Conservation (phyloP, 2,888 invertebrate species). For the Tinea trinotella region DNA sequence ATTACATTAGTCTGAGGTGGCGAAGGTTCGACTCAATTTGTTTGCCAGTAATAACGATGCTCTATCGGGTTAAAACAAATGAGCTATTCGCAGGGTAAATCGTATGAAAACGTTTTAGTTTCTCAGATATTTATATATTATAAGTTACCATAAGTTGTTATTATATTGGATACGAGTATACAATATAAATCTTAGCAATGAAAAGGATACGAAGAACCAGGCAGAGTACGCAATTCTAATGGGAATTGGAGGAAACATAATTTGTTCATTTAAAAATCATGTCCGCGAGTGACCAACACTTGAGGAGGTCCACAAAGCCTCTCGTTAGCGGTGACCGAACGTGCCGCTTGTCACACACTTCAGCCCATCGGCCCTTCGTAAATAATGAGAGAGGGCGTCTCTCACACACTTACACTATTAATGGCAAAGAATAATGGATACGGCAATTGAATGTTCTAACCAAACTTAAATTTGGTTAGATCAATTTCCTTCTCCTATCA, state of each 20-base stretch:
- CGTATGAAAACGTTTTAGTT: conserved; percentile 54
- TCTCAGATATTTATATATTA: background rate
- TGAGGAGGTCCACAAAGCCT: conserved; percentile 68
- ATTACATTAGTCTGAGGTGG: conserved; percentile 74
- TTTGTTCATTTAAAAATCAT: conserved; percentile 69
- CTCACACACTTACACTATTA: conserved; percentile 27
- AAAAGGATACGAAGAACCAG: background rate
- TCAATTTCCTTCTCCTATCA: no score
- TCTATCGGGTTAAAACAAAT: conserved; percentile 71
- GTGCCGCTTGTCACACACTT: conserved; percentile 69
- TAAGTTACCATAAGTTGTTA: background rate
- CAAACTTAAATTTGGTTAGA: no score
- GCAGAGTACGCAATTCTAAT: conserved; percentile 35
- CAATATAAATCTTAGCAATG: background rate
- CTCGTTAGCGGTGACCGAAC: conserved; percentile 65
- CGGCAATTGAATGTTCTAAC: background rate
- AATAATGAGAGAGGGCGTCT: conserved; percentile 66
- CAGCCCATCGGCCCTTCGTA: conserved; percentile 68
- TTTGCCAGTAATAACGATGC: conserved; percentile 67
- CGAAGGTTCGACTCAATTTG: conserved; percentile 72
- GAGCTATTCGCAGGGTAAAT: conserved; percentile 67
- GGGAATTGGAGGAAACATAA: conserved; percentile 58
- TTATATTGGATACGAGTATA: background rate
- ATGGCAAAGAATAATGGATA: conserved; percentile 21
- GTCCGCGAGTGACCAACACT: conserved; percentile 49